Percentiles rank a stretch among this genome's conserved stretches.
These are phyloP conservation scores for Clarias pachynema DNA, from an alignment of 2,797 vertebrate genomes.

Conservation along the genomic window DNA sequence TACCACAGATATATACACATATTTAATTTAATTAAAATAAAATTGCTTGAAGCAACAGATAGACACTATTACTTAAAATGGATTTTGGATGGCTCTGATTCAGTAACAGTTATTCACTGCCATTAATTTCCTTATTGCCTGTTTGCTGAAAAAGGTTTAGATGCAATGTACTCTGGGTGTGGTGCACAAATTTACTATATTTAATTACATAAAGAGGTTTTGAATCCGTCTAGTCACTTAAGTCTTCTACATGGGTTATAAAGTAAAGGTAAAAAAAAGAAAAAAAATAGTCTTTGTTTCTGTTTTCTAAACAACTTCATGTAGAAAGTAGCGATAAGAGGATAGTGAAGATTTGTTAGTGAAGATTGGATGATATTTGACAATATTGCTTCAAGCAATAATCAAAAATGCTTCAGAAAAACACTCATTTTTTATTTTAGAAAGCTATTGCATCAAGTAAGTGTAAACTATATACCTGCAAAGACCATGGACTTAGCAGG, in stretches of 20 bases:
- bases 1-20: slow-evolving; percentile 54
- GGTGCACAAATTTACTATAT: background rate
- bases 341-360: background rate
- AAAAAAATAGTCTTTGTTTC: background rate
- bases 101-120: background rate
- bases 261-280: background rate
- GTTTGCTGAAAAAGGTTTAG: background rate
- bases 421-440: background rate
- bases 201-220: background rate
- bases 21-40: background rate
- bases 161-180: background rate
- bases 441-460: background rate
- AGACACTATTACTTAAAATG: background rate
- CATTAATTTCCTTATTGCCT: background rate
- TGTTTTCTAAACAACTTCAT: background rate
- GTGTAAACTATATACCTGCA: slow-evolving; percentile 79
- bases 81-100: background rate
- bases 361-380: no score
- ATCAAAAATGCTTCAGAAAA: background rate
- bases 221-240: background rate
- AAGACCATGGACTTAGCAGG: slow-evolving; percentile 97
- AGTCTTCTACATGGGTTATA: no score
- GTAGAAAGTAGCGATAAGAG: background rate
- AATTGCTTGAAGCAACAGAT: background rate
- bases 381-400: background rate